These are phyloP conservation scores for Cyaniris semiargus DNA, from an alignment of 2,888 invertebrate species.

Conservation along the genomic window DNA sequence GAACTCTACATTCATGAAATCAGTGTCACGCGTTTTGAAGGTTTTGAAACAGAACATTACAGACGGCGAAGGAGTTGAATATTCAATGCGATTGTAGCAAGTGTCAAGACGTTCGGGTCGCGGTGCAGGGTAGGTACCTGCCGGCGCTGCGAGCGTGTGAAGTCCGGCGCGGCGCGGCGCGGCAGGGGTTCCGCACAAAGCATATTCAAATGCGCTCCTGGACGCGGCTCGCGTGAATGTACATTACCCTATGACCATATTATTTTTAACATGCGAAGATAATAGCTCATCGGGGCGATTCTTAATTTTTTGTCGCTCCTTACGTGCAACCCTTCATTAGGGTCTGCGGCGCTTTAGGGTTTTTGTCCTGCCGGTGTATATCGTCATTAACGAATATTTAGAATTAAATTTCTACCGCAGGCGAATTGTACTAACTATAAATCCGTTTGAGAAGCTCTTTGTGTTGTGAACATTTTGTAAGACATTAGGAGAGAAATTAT, in stretches of 20 bases:
- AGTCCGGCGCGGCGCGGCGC: conserved; percentile 63
- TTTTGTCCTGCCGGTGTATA: conserved; percentile 69
- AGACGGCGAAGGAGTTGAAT: background rate
- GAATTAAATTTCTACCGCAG: conserved; percentile 49
- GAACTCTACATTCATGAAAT: background rate
- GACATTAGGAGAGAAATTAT: background rate
- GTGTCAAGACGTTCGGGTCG: conserved; percentile 39
- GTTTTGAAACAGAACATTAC: background rate
- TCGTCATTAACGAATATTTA: conserved; percentile 69
- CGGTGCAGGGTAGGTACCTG: conserved; percentile 48
- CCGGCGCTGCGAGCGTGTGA: conserved; percentile 73
- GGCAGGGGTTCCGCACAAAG: conserved; percentile 61
- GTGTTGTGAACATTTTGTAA: background rate
- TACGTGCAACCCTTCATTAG: conserved; percentile 68
- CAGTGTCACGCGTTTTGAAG: conserved; percentile 14
- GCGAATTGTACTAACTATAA: conserved; percentile 40
- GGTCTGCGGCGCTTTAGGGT: conserved; percentile 73
- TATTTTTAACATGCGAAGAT: conserved; percentile 79
- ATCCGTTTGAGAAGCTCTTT: conserved; percentile 23
- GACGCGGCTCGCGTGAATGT: conserved; percentile 77
- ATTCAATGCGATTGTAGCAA: conserved; percentile 32
- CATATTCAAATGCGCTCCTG: conserved; percentile 78
- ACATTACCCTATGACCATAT: conserved; percentile 79
- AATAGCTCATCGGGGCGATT: conserved; percentile 80
- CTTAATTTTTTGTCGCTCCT: conserved; percentile 77